Base-by-base conservation (phyloP, 2,888 invertebrate species). In the Orchesella flavescens region DNA sequence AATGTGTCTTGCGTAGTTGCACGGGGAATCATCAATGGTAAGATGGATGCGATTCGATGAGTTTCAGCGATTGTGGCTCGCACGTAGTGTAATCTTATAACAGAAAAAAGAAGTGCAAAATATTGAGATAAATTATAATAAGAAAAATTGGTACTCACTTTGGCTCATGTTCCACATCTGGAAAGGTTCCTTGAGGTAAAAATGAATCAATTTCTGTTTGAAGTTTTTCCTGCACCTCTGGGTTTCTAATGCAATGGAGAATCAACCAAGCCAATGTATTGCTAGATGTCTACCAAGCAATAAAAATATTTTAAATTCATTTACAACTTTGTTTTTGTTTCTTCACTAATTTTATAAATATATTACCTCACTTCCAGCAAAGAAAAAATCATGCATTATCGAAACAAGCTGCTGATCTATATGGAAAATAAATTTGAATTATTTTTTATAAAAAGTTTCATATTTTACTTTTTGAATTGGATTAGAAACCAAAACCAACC, bases 21-120 rank as follows among this genome's bases (percentile, higher is more conserved):
- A 3, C 71, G 24, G 2, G 24, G 44, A n/a, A 55, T 55, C 1
- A 61, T 43, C 17, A 82, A 9, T 1, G 82, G 82, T 15, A 69
- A 17, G 5, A 76, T 61, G 2, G 46, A 69, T 12, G 24, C 57
- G 13, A 21, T 15, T 21, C 82, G 55, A 13, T 68, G 73, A 13
- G 65, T 43, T 76, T 82, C 82, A 43, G 63, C 19, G 1, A 82
- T 43, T 0, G 72, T 65, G 15, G 79, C 79, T 13, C 74, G 68
- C 0, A 61, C 49, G 55, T 79, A 79, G 3, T 65, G 53, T 85
- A 53, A 53, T 5, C 53, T 5, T 5, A 34, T 4, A 34, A 34
- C 7, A 34, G 7, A 4, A 4, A 7, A 4, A 34, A 2, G n/a
- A n/a, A n/a, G n/a, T n/a, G n/a, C 7, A 4, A 34, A 34, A 34